These are phyloP conservation scores for Meloe dianella DNA, from an alignment of 2,888 invertebrate species.

Conservation along the genomic window DNA sequence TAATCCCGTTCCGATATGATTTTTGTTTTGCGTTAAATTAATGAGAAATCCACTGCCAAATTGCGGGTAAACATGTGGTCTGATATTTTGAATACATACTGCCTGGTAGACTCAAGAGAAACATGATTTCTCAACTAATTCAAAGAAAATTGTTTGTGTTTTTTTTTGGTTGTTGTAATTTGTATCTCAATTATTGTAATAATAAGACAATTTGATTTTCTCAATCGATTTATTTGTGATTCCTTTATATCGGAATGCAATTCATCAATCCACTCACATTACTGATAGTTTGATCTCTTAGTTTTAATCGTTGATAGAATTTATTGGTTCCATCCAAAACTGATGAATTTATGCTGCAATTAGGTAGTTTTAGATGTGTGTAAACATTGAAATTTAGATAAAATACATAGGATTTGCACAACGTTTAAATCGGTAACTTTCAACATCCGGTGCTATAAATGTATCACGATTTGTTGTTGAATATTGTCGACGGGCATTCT, in stretches of 20 bases:
- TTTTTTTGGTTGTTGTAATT: neutral
- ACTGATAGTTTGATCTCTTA: neutral
- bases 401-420: slow-evolving; percentile 18
- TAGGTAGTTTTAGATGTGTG: neutral
- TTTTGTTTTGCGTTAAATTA: neutral
- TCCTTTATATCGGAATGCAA: neutral
- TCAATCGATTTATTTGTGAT: neutral
- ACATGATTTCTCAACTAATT: too few species aligned
- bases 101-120: neutral
- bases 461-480: slow-evolving; percentile 26
- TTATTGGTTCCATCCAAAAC: neutral
- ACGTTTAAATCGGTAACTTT: slow-evolving; percentile 23
- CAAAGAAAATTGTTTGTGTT: too few species aligned
- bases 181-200: neutral
- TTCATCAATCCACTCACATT: neutral
- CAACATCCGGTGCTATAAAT: slow-evolving; percentile 20
- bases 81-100: neutral
- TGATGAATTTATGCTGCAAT: neutral
- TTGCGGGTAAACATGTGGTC: neutral
- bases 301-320: neutral
- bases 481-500: neutral
- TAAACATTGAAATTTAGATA: neutral
- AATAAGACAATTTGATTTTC: neutral
- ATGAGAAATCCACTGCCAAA: neutral
- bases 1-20: neutral